Conservation (phyloP, 2,113 vertebrate species). For the Carollia perspicillata region DNA sequence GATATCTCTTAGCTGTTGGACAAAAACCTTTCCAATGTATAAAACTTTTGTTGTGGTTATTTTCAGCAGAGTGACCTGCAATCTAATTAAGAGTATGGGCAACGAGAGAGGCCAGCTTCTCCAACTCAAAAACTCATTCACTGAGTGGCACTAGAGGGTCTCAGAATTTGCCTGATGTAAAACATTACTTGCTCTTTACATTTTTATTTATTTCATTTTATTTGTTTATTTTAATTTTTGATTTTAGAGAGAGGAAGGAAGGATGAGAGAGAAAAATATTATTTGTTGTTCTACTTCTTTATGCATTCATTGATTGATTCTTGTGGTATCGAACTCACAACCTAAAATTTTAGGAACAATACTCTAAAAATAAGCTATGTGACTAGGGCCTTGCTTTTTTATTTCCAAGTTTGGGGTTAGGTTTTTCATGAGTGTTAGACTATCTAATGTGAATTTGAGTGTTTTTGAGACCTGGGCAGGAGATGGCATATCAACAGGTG, state of each 20-base stretch:
- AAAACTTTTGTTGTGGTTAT: not conserved
- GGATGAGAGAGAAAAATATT: no score
- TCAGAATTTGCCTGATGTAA: not conserved
- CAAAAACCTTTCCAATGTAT: not conserved
- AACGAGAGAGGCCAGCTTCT: not conserved
- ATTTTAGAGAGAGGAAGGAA: no score
- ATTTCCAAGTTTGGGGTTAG: not conserved
- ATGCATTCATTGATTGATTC: no score
- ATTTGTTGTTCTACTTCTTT: no score
- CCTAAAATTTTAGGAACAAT: no score
- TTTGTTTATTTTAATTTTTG: no score
- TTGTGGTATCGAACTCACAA: no score
- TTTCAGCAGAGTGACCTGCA: not conserved
- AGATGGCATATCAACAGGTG: not conserved
- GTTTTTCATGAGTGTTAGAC: not conserved
- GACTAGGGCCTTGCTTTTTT: not conserved
- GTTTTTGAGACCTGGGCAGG: not conserved
- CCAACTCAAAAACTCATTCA: not conserved
- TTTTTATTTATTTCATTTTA: no score
- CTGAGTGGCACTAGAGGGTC: accelerated
- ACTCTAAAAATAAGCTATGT: no score
- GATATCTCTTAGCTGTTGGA: not conserved
- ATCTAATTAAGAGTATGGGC: not conserved
- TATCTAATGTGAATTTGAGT: not conserved
- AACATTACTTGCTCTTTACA: not conserved